Percentiles rank a stretch among this genome's conserved stretches.
Evolutionary conservation across 2,113 vertebrate species (phyloP).

Genomic region (Ptilorrhoa leucosticta): DNA sequence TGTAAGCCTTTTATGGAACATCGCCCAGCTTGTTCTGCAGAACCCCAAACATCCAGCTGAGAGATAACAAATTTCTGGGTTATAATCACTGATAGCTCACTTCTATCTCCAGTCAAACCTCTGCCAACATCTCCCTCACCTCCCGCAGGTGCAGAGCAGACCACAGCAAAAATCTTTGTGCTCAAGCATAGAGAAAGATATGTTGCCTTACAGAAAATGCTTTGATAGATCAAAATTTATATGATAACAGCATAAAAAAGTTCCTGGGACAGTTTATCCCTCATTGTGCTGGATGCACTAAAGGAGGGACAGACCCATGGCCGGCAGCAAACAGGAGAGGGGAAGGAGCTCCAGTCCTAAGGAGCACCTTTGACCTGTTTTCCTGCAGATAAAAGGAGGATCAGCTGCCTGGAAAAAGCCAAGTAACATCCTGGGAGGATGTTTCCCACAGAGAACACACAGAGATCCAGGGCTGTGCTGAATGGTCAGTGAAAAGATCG

Average conservation of each 20-base stretch:
- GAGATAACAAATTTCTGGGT: neutral
- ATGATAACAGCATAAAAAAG: neutral
- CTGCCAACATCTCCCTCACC: neutral
- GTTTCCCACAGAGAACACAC: neutral
- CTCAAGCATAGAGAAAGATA: neutral
- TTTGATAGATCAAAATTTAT: neutral
- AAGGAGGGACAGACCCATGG: neutral
- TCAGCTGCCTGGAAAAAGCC: neutral
- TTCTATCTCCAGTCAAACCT: neutral
- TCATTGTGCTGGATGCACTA: fast-evolving
- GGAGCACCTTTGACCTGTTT: neutral
- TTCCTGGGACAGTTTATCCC: neutral
- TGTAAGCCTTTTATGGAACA: fast-evolving
- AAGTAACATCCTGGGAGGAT: neutral
- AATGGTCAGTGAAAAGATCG: neutral
- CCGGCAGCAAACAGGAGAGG: neutral
- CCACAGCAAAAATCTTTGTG: neutral
- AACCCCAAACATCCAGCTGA: neutral
- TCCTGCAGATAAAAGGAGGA: neutral
- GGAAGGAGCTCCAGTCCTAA: neutral
- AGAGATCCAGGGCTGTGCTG: neutral
- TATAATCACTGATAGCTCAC: neutral
- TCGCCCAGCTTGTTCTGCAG: neutral
- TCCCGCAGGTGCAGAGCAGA: neutral
- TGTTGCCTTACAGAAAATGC: neutral